These are phyloP conservation scores for Leptodactylus fuscus DNA, from an alignment of 2,113 vertebrate genomes.

Conservation along the genomic window DNA sequence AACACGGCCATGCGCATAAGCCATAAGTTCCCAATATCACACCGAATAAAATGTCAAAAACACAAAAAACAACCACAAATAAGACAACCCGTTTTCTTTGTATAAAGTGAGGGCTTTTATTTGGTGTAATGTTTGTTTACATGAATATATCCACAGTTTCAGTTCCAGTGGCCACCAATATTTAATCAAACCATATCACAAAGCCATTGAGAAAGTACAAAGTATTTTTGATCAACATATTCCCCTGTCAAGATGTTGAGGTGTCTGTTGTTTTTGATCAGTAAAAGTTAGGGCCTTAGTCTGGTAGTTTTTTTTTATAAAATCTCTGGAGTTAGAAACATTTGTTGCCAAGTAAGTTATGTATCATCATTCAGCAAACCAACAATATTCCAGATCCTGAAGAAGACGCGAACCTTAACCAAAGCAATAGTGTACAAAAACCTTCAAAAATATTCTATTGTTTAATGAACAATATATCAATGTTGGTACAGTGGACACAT, in stretches of 20 bases:
- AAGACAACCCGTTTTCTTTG: not conserved
- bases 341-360: not conserved
- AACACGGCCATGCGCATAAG: no score
- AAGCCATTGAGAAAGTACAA: slow-evolving; percentile 8
- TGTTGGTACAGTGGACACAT: not conserved
- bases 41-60: not conserved
- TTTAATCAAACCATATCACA: not conserved
- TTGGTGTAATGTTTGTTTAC: slow-evolving; percentile 20
- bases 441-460: not conserved
- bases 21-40: not conserved
- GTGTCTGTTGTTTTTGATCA: not conserved
- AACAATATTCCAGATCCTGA: not conserved
- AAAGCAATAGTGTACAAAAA: not conserved
- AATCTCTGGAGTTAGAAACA: slow-evolving; percentile 15
- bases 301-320: not conserved
- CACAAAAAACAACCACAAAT: not conserved
- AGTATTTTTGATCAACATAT: not conserved
- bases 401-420: not conserved
- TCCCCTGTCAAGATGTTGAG: not conserved
- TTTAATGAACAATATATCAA: not conserved
- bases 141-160: slow-evolving; percentile 15
- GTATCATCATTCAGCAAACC: not conserved
- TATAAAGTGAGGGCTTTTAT: slow-evolving; percentile 29
- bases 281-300: not conserved
- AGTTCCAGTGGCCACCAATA: slow-evolving; percentile 6